These are phyloP conservation scores for Lycocerus yunnanus DNA, from an alignment of 2,888 invertebrate species.

Conservation along the genomic window DNA sequence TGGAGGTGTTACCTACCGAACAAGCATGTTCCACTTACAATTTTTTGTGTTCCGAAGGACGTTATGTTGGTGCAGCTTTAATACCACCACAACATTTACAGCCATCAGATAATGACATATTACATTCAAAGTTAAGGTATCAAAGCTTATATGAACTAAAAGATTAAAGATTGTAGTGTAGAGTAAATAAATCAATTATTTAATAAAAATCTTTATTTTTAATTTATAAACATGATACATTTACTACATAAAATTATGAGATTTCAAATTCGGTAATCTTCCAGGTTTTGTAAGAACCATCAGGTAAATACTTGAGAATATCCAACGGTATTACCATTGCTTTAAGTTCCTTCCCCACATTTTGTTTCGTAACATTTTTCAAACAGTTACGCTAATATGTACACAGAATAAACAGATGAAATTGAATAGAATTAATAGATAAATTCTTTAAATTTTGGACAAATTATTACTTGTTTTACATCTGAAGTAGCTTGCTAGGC, in stretches of 20 bases:
- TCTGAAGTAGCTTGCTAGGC: too few relatives aligned
- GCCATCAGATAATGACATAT: constrained; percentile 64
- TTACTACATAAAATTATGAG: background rate
- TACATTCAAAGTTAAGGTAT: constrained; percentile 61
- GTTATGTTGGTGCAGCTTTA: constrained; percentile 70
- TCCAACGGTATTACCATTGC: constrained; percentile 97
- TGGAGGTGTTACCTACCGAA: constrained; percentile 82
- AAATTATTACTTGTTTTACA: too few relatives aligned
- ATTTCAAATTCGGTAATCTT: constrained; percentile 86
- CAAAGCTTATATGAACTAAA: constrained; percentile 61
- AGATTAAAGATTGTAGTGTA: constrained; percentile 69
- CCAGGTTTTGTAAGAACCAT: constrained; percentile 99
- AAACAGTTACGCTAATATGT: too few relatives aligned
- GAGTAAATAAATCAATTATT: constrained; percentile 9
- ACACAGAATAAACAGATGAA: too few relatives aligned
- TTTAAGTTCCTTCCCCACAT: constrained; percentile 95
- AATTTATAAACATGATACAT: background rate
- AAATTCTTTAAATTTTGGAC: too few relatives aligned
- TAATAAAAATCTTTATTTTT: background rate
- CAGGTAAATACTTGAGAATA: constrained; percentile 94
- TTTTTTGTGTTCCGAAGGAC: constrained; percentile 83
- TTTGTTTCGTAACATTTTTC: too few relatives aligned
- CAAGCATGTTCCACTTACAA: constrained; percentile 91
- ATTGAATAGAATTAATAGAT: too few relatives aligned
- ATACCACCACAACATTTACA: constrained; percentile 66